These are phyloP conservation scores for Atrina japonica DNA, from an alignment of 2,888 invertebrate species.

Conservation along the genomic window DNA sequence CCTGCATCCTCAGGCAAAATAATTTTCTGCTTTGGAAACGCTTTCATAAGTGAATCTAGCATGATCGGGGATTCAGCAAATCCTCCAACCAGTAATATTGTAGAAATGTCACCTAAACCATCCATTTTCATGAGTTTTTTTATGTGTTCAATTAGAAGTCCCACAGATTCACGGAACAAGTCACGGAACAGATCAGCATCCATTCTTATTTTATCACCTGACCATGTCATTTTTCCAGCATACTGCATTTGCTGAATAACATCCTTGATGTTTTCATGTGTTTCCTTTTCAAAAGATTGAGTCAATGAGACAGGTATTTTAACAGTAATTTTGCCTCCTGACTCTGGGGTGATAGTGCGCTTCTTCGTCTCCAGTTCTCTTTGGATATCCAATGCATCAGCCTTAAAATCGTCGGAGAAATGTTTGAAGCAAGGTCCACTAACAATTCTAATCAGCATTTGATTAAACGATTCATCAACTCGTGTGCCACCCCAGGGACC, in stretches of 20 bases:
- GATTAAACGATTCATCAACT: conserved; percentile 57
- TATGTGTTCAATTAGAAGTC: conserved; percentile 31
- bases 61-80: conserved; percentile 41
- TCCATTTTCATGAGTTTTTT: conserved; percentile 14
- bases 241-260: conserved; percentile 30
- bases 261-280: conserved; percentile 33
- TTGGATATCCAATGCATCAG: conserved; percentile 54
- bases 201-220: conserved; percentile 40
- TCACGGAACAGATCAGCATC: conserved; percentile 28
- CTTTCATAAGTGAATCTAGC: conserved; percentile 27
- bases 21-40: conserved; percentile 20
- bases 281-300: conserved; percentile 40
- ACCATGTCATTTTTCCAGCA: conserved; percentile 33
- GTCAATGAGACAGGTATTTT: conserved; percentile 37
- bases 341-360: conserved; percentile 48
- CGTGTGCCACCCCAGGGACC: conserved; percentile 62
- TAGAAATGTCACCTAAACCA: conserved; percentile 24
- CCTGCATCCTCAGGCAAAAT: conserved; percentile 38
- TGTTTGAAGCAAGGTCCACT: conserved; percentile 44
- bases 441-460: conserved; percentile 51
- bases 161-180: conserved; percentile 20
- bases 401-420: conserved; percentile 44
- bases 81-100: conserved; percentile 44
- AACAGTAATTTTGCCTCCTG: conserved; percentile 49
- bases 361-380: conserved; percentile 60